Percentiles rank a stretch among this genome's conserved stretches.
These are phyloP conservation scores for Celastrina argiolus DNA, from an alignment of 2,888 invertebrate species.

Conservation along the genomic window DNA sequence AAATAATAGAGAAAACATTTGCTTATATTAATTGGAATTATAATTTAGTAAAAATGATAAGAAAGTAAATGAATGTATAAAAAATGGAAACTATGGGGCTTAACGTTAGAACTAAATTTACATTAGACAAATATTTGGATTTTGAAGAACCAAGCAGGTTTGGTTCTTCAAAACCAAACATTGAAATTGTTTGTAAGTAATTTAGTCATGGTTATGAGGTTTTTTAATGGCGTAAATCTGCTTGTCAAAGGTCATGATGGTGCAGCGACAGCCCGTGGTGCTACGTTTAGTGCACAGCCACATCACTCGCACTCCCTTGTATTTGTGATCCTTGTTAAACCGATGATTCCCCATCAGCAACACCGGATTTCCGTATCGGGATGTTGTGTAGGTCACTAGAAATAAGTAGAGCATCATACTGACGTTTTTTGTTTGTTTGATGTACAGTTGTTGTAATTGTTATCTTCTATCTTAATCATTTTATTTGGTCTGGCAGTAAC, in stretches of 20 bases:
- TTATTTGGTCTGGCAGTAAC: too few relatives aligned
- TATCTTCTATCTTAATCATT: not conserved
- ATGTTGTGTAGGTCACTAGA: not conserved
- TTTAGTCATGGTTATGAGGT: too few relatives aligned
- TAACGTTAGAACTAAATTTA: too few relatives aligned
- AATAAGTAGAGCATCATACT: not conserved
- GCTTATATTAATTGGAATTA: too few relatives aligned
- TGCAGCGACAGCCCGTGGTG: slow-evolving; percentile 33
- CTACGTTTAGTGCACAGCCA: slow-evolving; percentile 38
- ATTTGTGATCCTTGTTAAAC: slow-evolving; percentile 38
- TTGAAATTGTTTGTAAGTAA: too few relatives aligned
- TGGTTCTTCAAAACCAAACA: too few relatives aligned
- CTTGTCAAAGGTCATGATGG: slow-evolving; percentile 33
- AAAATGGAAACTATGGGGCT: too few relatives aligned
- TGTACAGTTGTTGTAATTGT: not conserved
- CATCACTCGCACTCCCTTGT: slow-evolving; percentile 25
- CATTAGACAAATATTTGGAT: too few relatives aligned
- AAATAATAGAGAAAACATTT: not conserved
- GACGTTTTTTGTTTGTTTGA: not conserved
- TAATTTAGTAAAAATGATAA: too few relatives aligned
- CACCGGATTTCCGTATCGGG: slow-evolving; percentile 27
- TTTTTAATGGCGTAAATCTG: too few relatives aligned
- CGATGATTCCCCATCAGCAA: slow-evolving; percentile 40
- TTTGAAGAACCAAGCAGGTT: too few relatives aligned
- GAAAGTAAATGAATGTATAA: not conserved